phyloP scores from a whole-genome alignment of 2,797 vertebrate genomes.

The Aulostomus chinensis region DNA sequence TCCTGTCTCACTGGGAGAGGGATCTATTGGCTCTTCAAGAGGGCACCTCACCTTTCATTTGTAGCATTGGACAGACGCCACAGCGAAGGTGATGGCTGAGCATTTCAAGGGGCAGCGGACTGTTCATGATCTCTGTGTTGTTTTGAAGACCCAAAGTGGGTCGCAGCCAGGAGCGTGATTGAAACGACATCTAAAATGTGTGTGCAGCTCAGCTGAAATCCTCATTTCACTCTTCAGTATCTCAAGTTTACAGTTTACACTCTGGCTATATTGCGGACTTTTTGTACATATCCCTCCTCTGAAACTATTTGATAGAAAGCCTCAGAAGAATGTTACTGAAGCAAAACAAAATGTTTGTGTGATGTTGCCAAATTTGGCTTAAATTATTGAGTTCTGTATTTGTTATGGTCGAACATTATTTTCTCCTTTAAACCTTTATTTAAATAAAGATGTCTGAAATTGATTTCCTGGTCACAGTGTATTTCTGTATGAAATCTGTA shows the following conservation, averaged over 20 bases:
- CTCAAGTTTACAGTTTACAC: constrained; percentile 15
- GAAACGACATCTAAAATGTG: constrained; percentile 22
- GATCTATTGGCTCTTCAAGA: constrained; percentile 42
- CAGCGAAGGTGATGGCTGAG: constrained; percentile 38
- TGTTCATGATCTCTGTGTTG: constrained; percentile 8
- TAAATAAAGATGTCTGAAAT: constrained; percentile 66
- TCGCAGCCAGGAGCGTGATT: constrained; percentile 12
- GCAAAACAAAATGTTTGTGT: constrained; percentile 54
- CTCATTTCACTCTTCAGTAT: constrained; percentile 11
- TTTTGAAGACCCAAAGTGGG: constrained; percentile 11
- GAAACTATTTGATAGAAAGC: constrained; percentile 52
- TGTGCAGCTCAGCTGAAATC: constrained; percentile 37
- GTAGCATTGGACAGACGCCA: constrained; percentile 63
- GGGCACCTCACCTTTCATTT: constrained; percentile 66
- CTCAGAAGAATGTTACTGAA: constrained; percentile 53
- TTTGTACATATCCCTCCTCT: constrained; percentile 66
- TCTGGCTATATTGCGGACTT: constrained; percentile 37
- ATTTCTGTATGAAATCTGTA: constrained; percentile 8
- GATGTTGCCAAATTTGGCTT: constrained; percentile 49
- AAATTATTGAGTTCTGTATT: constrained; percentile 70
- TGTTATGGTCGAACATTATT: constrained; percentile 58
- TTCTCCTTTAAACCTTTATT: constrained; percentile 67
- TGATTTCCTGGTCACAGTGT: constrained; percentile 22
- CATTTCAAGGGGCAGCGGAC: constrained; percentile 22
- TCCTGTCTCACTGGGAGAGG: constrained; percentile 46